phyloP scores from a whole-genome alignment of 2,113 vertebrate species.

The Salvelinus sp. region DNA sequence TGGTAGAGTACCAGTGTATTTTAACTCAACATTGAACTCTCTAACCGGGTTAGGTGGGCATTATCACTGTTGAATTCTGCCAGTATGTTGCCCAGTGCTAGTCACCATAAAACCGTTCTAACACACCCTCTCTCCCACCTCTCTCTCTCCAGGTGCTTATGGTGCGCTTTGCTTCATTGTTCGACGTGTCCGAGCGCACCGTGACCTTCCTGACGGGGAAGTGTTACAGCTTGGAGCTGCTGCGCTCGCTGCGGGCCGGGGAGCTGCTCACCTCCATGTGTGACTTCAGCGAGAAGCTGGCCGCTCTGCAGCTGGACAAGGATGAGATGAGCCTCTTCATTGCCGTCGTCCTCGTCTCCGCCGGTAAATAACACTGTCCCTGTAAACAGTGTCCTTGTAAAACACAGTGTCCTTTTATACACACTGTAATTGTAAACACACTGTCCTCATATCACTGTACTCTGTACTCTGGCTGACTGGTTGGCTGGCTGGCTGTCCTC shows the following conservation, averaged over 20 bases:
- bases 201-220: constrained; percentile 95
- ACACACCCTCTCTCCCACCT: constrained; percentile 4
- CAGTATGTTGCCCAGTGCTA: not conserved
- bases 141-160: constrained; percentile 85
- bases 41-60: not conserved
- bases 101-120: not conserved
- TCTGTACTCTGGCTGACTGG: too few species aligned
- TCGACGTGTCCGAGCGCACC: constrained; percentile 88
- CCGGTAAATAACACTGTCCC: constrained; percentile 79
- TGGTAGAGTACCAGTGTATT: too few species aligned
- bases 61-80: too few species aligned
- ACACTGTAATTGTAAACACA: too few species aligned
- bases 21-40: too few species aligned
- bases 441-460: too few species aligned
- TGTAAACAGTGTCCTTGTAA: not conserved
- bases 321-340: constrained; percentile 97
- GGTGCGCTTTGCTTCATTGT: constrained; percentile 93
- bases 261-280: constrained; percentile 96
- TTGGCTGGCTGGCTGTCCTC: too few species aligned
- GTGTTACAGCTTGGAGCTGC: constrained; percentile 86
- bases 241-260: constrained; percentile 89
- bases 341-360: constrained; percentile 94
- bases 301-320: constrained; percentile 84
- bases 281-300: constrained; percentile 96
- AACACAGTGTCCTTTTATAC: too few species aligned